Evolutionary conservation across 2,113 vertebrate species (phyloP).

Genomic region (Fregata magnificens): DNA sequence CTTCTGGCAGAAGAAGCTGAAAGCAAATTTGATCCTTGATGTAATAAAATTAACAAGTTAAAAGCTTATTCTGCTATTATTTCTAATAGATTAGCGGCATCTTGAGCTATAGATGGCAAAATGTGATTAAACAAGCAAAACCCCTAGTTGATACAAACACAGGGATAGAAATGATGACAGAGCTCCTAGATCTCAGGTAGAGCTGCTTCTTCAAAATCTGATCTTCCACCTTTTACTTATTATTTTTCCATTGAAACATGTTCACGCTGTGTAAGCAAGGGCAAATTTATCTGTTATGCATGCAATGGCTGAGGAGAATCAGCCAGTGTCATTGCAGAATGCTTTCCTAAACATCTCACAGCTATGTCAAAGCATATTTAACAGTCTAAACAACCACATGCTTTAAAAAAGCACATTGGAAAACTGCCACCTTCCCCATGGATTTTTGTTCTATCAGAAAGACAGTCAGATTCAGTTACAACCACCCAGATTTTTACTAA

Average conservation of each 20-base stretch:
- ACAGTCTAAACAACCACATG: neutral
- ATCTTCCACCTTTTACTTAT: neutral
- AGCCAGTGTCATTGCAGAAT: neutral
- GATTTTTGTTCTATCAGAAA: neutral
- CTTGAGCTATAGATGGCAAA: neutral
- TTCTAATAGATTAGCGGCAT: neutral
- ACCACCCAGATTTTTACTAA: neutral
- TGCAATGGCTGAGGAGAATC: neutral
- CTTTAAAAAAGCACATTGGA: neutral
- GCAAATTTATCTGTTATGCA: neutral
- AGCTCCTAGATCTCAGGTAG: neutral
- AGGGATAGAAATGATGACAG: neutral
- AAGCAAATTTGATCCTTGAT: neutral
- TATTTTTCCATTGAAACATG: neutral
- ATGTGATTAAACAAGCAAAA: neutral
- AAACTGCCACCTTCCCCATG: neutral
- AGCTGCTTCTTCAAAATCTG: neutral
- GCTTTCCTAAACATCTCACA: neutral
- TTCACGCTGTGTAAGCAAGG: neutral
- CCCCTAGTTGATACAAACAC: neutral
- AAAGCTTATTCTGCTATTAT: neutral
- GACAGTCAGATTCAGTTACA: neutral
- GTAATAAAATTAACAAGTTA: conserved; percentile 6
- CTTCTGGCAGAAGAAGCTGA: neutral
- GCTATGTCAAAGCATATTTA: neutral